Evolutionary conservation across 2,113 vertebrate species (phyloP).

Genomic region (Misgurnus mizolepis): DNA sequence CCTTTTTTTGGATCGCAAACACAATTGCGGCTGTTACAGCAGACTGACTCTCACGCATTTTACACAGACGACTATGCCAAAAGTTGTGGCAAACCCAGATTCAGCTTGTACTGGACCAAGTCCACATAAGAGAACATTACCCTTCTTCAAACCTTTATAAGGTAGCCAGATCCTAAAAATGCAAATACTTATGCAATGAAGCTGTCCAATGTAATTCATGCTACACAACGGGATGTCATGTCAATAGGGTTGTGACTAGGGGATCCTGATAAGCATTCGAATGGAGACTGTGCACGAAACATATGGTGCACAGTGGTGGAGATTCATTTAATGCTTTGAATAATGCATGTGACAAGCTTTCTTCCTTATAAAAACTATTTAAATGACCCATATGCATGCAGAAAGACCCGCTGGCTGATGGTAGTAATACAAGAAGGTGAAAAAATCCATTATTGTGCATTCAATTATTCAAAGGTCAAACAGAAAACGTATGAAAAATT

Average conservation of each 20-base stretch:
- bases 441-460: conserved; percentile 37
- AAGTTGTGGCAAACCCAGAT: background rate
- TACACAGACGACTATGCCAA: background rate
- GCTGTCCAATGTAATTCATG: conserved; percentile 21
- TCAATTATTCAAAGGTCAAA: conserved; percentile 55
- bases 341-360: conserved; percentile 64
- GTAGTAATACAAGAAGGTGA: conserved; percentile 21
- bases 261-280: conserved; percentile 4
- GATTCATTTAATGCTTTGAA: conserved; percentile 63
- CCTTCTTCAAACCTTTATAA: background rate
- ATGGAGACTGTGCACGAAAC: conserved; percentile 48
- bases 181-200: background rate
- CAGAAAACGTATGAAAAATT: conserved; percentile 39
- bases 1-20: conserved; percentile 17
- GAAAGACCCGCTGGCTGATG: conserved; percentile 25
- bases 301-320: conserved; percentile 59
- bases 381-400: conserved; percentile 52
- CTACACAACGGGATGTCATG: background rate
- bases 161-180: background rate
- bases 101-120: conserved; percentile 7
- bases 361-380: conserved; percentile 44
- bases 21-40: background rate
- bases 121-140: conserved; percentile 6
- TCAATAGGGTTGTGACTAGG: background rate
- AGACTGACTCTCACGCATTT: background rate